Percentiles rank a stretch among this genome's conserved stretches.
Evolutionary conservation across 2,888 invertebrate genomes (phyloP).

Genomic region (Cremastinae sp.): DNA sequence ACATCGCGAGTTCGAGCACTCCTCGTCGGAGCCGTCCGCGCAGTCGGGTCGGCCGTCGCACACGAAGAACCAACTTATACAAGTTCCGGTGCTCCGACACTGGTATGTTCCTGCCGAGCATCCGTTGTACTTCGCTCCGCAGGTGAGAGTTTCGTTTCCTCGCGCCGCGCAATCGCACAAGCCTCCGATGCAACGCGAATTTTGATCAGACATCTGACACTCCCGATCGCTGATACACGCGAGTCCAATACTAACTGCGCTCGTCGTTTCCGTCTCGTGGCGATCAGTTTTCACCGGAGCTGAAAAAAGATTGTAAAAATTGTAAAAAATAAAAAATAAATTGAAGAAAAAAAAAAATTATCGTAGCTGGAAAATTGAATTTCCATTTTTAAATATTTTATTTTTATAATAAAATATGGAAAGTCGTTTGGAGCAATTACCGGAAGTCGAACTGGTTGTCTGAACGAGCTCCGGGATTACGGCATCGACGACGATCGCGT

Average conservation of each 20-base stretch:
- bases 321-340: no score
- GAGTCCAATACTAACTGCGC: slow-evolving; percentile 88
- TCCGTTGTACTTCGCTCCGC: slow-evolving; percentile 88
- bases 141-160: slow-evolving; percentile 81
- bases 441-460: slow-evolving; percentile 65
- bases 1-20: slow-evolving; percentile 85
- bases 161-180: slow-evolving; percentile 88
- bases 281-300: slow-evolving; percentile 75
- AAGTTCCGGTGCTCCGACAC: slow-evolving; percentile 92
- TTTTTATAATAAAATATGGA: no score
- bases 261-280: slow-evolving; percentile 70
- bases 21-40: slow-evolving; percentile 93
- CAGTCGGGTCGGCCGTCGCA: slow-evolving; percentile 94
- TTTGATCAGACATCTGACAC: slow-evolving; percentile 89
- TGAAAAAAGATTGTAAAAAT: no score
- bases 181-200: slow-evolving; percentile 88
- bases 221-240: slow-evolving; percentile 88
- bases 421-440: slow-evolving; percentile 38
- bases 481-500: slow-evolving; percentile 75
- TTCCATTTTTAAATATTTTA: no score
- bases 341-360: no score
- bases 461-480: slow-evolving; percentile 67
- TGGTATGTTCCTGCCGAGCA: slow-evolving; percentile 93
- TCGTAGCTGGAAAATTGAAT: not conserved
- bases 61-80: slow-evolving; percentile 96